Percentiles rank a stretch among this genome's conserved stretches.
Conservation (phyloP, 2,113 vertebrate genomes). For the Carassius auratus region DNA sequence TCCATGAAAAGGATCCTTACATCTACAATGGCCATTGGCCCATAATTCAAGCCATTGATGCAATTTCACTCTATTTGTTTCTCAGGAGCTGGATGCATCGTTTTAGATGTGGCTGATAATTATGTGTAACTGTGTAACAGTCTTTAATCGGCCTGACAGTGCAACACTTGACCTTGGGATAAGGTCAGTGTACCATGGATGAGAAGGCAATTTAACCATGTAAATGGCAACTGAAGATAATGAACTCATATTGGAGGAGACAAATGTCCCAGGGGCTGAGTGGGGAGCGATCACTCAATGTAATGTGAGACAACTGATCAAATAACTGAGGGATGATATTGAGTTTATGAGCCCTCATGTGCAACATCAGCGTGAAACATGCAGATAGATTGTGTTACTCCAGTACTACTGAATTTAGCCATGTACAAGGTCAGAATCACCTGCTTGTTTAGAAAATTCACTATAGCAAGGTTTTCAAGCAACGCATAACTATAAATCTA, state of each 20-base stretch:
- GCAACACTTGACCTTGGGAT: constrained; percentile 48
- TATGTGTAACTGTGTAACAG: constrained; percentile 12
- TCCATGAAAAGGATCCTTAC: background rate
- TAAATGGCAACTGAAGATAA: constrained; percentile 55
- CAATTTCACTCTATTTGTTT: constrained; percentile 40
- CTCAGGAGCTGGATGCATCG: constrained; percentile 1
- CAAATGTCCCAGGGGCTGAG: constrained; percentile 47
- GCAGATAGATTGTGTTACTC: background rate
- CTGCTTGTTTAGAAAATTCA: background rate
- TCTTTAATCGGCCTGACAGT: constrained; percentile 48
- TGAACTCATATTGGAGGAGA: constrained; percentile 54
- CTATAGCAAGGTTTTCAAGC: background rate
- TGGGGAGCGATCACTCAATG: constrained; percentile 34
- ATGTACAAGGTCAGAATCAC: constrained; percentile 30
- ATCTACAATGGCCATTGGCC: background rate
- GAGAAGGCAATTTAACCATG: constrained; percentile 54
- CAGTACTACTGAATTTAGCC: background rate
- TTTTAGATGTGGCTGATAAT: constrained; percentile 45
- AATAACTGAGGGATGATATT: constrained; percentile 42
- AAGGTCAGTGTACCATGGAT: constrained; percentile 47
- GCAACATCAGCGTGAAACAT: constrained; percentile 41
- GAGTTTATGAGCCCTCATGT: constrained; percentile 30
- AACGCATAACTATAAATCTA: background rate
- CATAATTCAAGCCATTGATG: constrained; percentile 28
- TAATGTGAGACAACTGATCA: constrained; percentile 41